Base-by-base conservation (phyloP, 2,797 vertebrate species). In the Crenuchus spilurus region DNA sequence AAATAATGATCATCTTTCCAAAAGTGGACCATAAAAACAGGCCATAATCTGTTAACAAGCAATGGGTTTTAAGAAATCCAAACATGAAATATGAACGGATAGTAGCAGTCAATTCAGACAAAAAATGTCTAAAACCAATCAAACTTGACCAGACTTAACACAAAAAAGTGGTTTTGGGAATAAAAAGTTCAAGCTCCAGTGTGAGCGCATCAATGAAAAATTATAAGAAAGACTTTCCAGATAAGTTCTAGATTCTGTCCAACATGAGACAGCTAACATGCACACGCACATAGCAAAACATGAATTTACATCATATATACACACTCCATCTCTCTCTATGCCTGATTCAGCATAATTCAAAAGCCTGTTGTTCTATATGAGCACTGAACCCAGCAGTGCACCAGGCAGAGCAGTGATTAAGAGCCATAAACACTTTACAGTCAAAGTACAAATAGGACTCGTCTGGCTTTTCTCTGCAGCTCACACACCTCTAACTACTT, bases 361-460 rank as follows among this genome's bases (percentile, higher is more conserved):
- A 24, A 48, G 52, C 14, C 9, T 13, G 22, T 18, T 44, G 20
- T 20, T 42, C 65, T 69, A 48, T 24, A 55, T 69, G 30, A 54
- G 48, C 49, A 61, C 54, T 30, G 55, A 54, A 20, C 6, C n/a
- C 3, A 35, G 60, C 31, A 16, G 31, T 39, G 6, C n/a, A 4
- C 52, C 67, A 67, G 52, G 35, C 44, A 35, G 46, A 44, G 52
- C n/a, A 26, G 44, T 51, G 69, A 74, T 76, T 72, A 80, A 44
- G 44, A 54, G 39, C 39, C 51, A 65, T 46, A 78, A 83, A 78
- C 66, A 78, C 67, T 65, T 35, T 51, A 28, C 58, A 69, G 70
- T 31, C 65, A 20, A 64, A 31, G 16, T 18, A 52, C 64, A 14
- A 14, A 46, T 14, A 33, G 37, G 60, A 41, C 49, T 44, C 31